Conservation (phyloP, 30 jellyfish, hydroid and myxozoan genomes). For the Turritopsis rubra region DNA sequence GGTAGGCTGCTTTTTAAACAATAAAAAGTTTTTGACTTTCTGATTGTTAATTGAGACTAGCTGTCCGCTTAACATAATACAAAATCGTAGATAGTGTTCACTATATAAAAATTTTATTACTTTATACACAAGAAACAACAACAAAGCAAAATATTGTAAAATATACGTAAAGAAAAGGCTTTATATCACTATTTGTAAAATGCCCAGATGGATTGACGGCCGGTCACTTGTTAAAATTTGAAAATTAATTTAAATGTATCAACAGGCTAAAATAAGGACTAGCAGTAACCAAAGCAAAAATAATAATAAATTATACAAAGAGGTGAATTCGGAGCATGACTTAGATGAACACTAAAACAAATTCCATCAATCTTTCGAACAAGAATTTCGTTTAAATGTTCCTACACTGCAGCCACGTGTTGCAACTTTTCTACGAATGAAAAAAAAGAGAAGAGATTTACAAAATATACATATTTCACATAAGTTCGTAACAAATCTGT, state of each 20-base stretch:
- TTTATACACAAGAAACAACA: neutral
- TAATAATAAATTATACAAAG: neutral
- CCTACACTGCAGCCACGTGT: neutral
- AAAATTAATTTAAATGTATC: no score
- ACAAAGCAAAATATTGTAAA: neutral
- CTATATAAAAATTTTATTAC: neutral
- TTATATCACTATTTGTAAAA: neutral
- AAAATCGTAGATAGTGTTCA: neutral
- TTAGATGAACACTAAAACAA: neutral
- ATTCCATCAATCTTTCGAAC: neutral
- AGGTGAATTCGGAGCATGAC: neutral
- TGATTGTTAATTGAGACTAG: neutral
- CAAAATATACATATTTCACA: no score
- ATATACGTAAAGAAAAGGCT: neutral
- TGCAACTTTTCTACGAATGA: neutral
- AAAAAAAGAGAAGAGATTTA: neutral
- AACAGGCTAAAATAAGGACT: neutral
- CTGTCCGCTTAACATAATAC: neutral
- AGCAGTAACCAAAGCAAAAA: neutral
- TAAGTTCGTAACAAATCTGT: no score
- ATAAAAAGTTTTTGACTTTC: no score
- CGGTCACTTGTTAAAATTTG: neutral
- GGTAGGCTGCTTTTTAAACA: no score
- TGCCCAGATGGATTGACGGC: no score
- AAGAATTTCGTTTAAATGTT: neutral